These are phyloP conservation scores for Drosophila murphyi DNA, from an alignment of 1,140 invertebrate genomes.

Conservation along the genomic window DNA sequence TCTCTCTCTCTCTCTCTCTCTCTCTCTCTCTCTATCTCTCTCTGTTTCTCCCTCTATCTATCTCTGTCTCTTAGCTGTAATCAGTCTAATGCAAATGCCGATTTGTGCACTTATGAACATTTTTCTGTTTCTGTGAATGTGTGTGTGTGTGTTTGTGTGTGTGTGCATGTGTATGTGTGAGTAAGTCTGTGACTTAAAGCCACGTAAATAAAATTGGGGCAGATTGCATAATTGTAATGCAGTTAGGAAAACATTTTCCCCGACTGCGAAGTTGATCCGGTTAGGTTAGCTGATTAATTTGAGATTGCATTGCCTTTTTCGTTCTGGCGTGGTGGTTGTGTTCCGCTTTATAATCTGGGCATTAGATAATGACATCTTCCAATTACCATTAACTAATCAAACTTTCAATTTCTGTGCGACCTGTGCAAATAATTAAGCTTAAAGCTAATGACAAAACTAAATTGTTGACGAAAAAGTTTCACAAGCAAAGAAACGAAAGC, in stretches of 20 bases:
- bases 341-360: neutral
- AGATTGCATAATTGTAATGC: neutral
- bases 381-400: conserved; percentile 24
- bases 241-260: neutral
- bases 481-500: conserved; percentile 34
- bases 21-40: too few relatives aligned
- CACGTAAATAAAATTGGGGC: conserved; percentile 40
- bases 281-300: too few relatives aligned
- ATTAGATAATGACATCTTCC: neutral
- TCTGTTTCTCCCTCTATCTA: neutral
- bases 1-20: neutral
- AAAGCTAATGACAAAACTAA: conserved; percentile 46
- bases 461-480: conserved; percentile 50
- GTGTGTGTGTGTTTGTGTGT: conserved; percentile 3
- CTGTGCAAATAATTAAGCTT: conserved; percentile 55
- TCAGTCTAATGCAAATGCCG: conserved; percentile 70
- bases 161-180: conserved; percentile 12
- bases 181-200: conserved; percentile 20
- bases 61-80: conserved; percentile 32
- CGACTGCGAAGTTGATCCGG: too few relatives aligned
- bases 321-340: neutral
- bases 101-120: conserved; percentile 46
- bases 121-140: neutral
- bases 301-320: neutral
- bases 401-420: conserved; percentile 13